These are phyloP conservation scores for Drosophila obscura DNA, from an alignment of 1,140 invertebrate genomes.

Conservation along the genomic window DNA sequence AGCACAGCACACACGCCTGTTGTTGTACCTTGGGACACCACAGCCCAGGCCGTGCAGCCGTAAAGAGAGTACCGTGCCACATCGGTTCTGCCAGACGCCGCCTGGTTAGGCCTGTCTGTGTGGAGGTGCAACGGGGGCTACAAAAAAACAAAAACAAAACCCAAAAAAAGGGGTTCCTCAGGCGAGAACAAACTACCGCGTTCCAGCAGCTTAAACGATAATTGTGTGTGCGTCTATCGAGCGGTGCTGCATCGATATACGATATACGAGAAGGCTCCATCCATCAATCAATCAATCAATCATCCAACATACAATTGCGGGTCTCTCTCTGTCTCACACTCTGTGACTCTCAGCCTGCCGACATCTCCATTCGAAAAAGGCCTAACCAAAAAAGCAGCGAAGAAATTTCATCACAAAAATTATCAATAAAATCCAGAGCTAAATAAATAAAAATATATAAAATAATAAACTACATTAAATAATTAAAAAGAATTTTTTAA, in stretches of 20 bases:
- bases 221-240: constrained; percentile 35
- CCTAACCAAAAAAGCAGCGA: constrained; percentile 48
- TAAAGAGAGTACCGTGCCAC: constrained; percentile 30
- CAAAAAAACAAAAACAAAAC: background rate
- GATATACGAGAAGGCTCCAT: constrained; percentile 4
- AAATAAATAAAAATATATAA: constrained; percentile 3
- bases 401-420: constrained; percentile 1
- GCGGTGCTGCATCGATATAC: background rate
- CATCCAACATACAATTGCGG: background rate
- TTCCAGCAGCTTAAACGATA: constrained; percentile 4
- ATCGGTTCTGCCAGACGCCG: constrained; percentile 42
- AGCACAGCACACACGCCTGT: constrained; percentile 58
- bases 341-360: constrained; percentile 42
- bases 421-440: constrained; percentile 15
- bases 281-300: constrained; percentile 33
- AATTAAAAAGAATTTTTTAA: constrained; percentile 50
- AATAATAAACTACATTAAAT: constrained; percentile 26
- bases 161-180: background rate
- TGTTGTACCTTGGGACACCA: constrained; percentile 47
- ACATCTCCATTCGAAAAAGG: constrained; percentile 58
- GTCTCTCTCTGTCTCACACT: background rate
- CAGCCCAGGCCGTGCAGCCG: constrained; percentile 22
- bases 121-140: constrained; percentile 74
- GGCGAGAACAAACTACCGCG: no score
- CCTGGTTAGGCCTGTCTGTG: constrained; percentile 77